These are phyloP conservation scores for Hapalemur alaotrensis DNA, from an alignment of 2,797 vertebrate species.

Conservation along the genomic window DNA sequence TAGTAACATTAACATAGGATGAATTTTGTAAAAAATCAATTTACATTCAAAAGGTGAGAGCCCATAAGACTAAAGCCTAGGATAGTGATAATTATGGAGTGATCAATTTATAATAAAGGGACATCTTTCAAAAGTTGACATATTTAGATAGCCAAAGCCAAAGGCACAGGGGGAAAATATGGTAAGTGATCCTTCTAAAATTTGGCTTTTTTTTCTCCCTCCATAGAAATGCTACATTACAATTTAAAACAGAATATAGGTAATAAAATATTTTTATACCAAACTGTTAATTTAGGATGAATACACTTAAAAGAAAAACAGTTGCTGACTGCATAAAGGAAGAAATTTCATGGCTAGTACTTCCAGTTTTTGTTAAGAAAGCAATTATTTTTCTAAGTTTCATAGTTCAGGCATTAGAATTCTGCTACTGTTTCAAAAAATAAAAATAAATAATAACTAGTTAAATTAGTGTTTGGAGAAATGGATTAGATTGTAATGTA, in stretches of 20 bases:
- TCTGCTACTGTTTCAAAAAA: constrained; percentile 50
- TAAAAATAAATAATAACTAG: constrained; percentile 72
- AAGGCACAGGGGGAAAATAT: neutral
- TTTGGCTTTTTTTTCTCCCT: neutral
- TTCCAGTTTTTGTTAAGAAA: constrained; percentile 65
- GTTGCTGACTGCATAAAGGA: constrained; percentile 48
- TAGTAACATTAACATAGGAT: constrained; percentile 35
- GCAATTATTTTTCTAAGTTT: constrained; percentile 61
- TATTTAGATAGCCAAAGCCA: neutral
- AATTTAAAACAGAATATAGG: constrained; percentile 49
- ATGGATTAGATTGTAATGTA: constrained; percentile 71
- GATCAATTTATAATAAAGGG: constrained; percentile 40
- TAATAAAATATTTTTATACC: constrained; percentile 36
- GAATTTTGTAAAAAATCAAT: constrained; percentile 42
- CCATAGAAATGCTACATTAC: constrained; percentile 1
- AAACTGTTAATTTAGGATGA: constrained; percentile 47
- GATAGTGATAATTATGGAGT: neutral
- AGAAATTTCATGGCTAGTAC: constrained; percentile 66
- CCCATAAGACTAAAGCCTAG: neutral
- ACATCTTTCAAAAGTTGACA: constrained; percentile 31
- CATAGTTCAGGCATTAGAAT: constrained; percentile 58
- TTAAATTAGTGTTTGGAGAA: constrained; percentile 74
- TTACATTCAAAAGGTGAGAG: constrained; percentile 46
- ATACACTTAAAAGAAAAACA: neutral
- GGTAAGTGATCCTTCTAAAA: neutral